Evolutionary conservation across 2,797 vertebrate genomes (phyloP), one percentile per base, ranked within the genome.

Genomic region (Threskiornis aethiopicus): DNA sequence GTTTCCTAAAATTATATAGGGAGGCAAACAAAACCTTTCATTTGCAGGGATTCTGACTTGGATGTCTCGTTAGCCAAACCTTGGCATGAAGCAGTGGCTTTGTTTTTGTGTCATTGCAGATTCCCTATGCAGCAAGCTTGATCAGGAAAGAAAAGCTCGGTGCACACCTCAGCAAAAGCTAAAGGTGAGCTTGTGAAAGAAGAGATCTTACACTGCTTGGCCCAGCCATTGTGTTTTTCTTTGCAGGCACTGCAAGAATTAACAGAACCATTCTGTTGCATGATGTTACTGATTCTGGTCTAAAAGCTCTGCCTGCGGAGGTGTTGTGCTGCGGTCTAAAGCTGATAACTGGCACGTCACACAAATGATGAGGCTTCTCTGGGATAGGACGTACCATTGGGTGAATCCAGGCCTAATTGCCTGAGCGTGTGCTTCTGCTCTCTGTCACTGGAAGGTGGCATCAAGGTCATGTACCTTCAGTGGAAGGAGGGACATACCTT

Each of bases 121-220:
- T 99, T 97, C 99, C 99, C 88, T 99, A 99, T 98, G 99, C 99
- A 98, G 98, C 98, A 98, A 99, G 99, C 97, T 98, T 99, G 97
- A 99, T 99, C 96, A 98, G 99, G 98, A 99, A 99, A 99, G 99
- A 99, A 97, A 99, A 99, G 98, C 98, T 99, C 75, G 98, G 98
- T 69, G 98, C 99, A 49, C 99, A 99, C 96, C 98, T 99, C 95
- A 99, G 99, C 98, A 99, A 99, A 98, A 99, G 98, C 97, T 98
- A 98, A 98, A 98, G 99, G 99, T 99, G 93, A 99, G 96, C 57
- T 70, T 5, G 6, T 24, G 59, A 20, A 19, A 83, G 35, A 54
- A 73, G 62, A 86, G 13, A 9, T 21, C 37, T 55, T 41, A 31
- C 55, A 87, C 78, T 70, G 39, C 54, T 35, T 57, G 22, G 39